phyloP scores from a whole-genome alignment of 2,797 vertebrate genomes.

The Paratrypauchen microcephalus region DNA sequence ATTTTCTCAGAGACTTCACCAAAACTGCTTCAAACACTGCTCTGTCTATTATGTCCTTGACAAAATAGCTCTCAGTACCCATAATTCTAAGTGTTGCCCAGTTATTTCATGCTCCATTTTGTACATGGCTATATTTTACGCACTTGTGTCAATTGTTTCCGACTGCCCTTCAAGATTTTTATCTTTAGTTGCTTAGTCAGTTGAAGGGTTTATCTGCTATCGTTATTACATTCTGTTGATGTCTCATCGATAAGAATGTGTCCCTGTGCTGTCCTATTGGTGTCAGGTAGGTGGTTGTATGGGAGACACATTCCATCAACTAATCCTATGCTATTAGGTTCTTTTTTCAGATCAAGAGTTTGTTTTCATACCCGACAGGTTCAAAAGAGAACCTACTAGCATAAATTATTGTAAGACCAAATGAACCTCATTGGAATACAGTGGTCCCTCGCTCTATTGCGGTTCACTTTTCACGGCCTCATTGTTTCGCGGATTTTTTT shows the following conservation, averaged over 20 bases:
- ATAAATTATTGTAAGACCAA: too few relatives aligned
- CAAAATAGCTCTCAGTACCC: constrained; percentile 22
- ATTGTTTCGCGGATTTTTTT: too few relatives aligned
- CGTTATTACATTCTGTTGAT: background rate
- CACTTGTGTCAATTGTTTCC: constrained; percentile 14
- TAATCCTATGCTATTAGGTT: background rate
- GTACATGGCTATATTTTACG: constrained; percentile 13
- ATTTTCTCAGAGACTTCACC: constrained; percentile 10
- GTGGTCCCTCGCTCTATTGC: too few relatives aligned
- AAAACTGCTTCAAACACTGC: background rate
- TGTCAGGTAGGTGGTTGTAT: background rate
- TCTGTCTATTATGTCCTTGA: constrained; percentile 35
- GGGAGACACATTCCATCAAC: background rate
- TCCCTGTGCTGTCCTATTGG: background rate
- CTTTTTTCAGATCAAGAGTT: too few relatives aligned
- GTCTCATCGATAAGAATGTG: background rate
- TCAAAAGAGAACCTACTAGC: too few relatives aligned
- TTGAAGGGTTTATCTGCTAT: background rate
- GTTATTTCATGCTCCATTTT: constrained; percentile 43
- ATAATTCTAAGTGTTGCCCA: constrained; percentile 35
- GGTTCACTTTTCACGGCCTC: too few relatives aligned
- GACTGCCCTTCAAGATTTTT: constrained; percentile 7
- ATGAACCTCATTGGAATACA: too few relatives aligned
- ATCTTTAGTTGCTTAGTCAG: background rate
- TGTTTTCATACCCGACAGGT: too few relatives aligned